Evolutionary conservation across 2,888 invertebrate genomes (phyloP).

Genomic region (Lottia gigantea): DNA sequence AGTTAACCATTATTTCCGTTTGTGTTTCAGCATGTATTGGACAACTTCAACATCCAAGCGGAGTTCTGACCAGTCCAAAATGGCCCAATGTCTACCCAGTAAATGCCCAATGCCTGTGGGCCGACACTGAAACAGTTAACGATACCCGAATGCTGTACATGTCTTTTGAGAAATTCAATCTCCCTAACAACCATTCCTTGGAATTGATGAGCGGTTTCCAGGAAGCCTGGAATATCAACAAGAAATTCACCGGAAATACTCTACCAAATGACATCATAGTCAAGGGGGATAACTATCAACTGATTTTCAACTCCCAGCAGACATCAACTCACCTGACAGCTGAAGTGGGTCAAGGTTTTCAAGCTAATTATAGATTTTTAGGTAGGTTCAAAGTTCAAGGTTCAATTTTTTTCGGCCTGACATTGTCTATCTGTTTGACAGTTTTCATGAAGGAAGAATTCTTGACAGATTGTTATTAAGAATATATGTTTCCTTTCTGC

Average conservation of each 20-base stretch:
- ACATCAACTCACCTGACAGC: background rate
- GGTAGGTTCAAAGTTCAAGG: background rate
- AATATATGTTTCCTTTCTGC: constrained; percentile 11
- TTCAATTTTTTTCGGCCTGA: too few relatives aligned
- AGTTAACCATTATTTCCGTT: too few relatives aligned
- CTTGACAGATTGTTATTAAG: too few relatives aligned
- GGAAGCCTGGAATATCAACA: background rate
- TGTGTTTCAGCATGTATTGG: constrained; percentile 9
- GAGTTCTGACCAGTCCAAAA: constrained; percentile 74
- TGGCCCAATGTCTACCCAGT: constrained; percentile 75
- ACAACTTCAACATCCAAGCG: constrained; percentile 20
- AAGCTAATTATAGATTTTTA: constrained; percentile 16
- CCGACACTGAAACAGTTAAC: constrained; percentile 60
- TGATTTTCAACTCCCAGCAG: constrained; percentile 11
- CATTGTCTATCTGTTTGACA: background rate
- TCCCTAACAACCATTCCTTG: constrained; percentile 25
- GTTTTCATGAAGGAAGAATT: background rate
- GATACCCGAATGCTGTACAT: constrained; percentile 21
- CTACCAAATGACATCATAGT: constrained; percentile 5
- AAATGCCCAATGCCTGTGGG: constrained; percentile 79
- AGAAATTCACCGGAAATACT: background rate
- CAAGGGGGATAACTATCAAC: background rate
- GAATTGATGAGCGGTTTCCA: background rate
- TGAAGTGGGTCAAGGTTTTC: constrained; percentile 10
- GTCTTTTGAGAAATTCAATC: constrained; percentile 20